These are phyloP conservation scores for Arctia plantaginis DNA, from an alignment of 2,888 invertebrate species.

Conservation along the genomic window DNA sequence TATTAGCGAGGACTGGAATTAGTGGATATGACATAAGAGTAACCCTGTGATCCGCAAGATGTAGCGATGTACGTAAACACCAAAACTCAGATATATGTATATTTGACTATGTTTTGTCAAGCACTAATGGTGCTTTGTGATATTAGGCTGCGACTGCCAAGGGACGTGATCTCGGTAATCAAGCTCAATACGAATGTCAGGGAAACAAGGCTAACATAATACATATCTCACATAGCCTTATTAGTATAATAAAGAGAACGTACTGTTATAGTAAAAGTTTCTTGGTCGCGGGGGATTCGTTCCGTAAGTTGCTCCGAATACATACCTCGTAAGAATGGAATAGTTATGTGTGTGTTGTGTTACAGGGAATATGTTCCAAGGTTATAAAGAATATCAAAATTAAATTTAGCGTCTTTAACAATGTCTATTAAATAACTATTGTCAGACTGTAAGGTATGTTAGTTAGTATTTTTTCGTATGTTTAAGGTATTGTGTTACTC, in stretches of 20 bases:
- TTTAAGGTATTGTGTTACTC: neutral
- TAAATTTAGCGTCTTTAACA: too few relatives aligned
- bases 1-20: neutral
- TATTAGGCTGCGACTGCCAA: neutral
- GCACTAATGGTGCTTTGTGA: neutral
- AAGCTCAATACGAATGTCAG: neutral
- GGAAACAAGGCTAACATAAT: neutral
- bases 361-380: neutral
- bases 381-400: neutral
- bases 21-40: neutral
- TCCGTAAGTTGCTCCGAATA: neutral
- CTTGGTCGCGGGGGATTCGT: neutral
- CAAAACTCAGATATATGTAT: neutral
- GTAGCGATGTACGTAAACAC: neutral
- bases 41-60: neutral
- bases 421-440: neutral
- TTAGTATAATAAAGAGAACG: neutral
- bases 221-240: neutral
- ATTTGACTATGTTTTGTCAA: neutral
- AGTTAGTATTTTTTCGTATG: too few relatives aligned
- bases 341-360: neutral
- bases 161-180: neutral
- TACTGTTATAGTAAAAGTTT: neutral
- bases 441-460: neutral
- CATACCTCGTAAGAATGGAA: neutral